Conservation (phyloP, 2,797 vertebrate species). For the Lagocephalus sceleratus region DNA sequence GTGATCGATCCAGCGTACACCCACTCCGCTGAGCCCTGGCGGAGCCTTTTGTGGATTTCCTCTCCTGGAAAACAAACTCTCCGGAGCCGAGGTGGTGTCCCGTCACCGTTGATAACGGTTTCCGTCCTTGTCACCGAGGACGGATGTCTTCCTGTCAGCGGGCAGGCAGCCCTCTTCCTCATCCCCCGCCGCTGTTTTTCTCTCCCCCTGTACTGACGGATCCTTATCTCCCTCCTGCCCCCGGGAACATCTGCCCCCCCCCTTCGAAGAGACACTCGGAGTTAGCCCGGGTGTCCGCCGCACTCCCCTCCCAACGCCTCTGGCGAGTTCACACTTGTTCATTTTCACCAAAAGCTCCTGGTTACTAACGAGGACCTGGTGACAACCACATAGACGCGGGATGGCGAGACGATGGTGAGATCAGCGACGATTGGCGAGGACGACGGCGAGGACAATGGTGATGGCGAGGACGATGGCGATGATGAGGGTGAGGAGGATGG, state of each 20-base stretch:
- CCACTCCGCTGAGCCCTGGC: slow-evolving; percentile 27
- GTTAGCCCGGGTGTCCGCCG: slow-evolving; percentile 10
- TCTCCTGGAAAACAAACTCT: slow-evolving; percentile 46
- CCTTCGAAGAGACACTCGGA: slow-evolving; percentile 8
- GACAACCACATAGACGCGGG: slow-evolving; percentile 45
- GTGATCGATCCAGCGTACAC: slow-evolving; percentile 35
- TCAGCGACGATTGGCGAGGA: slow-evolving; percentile 25
- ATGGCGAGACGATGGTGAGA: slow-evolving; percentile 45
- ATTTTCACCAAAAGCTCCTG: slow-evolving; percentile 66
- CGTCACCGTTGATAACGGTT: slow-evolving; percentile 56
- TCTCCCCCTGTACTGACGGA: slow-evolving; percentile 58
- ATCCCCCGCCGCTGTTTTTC: slow-evolving; percentile 36
- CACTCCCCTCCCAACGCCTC: slow-evolving; percentile 44
- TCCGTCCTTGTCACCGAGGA: slow-evolving; percentile 72
- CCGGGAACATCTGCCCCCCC: slow-evolving; percentile 9
- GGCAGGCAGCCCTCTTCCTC: slow-evolving; percentile 67
- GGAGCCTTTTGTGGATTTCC: slow-evolving; percentile 45
- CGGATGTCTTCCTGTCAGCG: slow-evolving; percentile 71
- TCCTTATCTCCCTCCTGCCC: slow-evolving; percentile 31
- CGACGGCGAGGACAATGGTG: slow-evolving; percentile 39
- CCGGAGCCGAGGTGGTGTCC: slow-evolving; percentile 13
- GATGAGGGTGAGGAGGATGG: too few species aligned
- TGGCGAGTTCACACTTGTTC: slow-evolving; percentile 61
- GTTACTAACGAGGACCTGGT: slow-evolving; percentile 65
- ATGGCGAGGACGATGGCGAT: too few species aligned